Conservation (phyloP, 2,888 invertebrate genomes). For the Eurytoma californica region DNA sequence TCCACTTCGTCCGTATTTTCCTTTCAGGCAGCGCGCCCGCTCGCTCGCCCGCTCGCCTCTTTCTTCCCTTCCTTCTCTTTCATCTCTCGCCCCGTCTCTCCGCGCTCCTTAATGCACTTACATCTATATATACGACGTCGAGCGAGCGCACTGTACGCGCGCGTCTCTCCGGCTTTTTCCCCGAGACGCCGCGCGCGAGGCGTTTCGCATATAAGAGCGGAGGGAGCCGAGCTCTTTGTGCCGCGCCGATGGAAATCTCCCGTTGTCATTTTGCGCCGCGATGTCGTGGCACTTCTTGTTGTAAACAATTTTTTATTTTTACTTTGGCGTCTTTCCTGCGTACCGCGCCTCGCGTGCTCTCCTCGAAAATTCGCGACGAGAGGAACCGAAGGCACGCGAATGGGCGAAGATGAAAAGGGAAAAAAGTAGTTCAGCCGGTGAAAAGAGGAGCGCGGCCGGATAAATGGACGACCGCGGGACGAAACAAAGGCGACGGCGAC, state of each 20-base stretch:
- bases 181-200: slow-evolving; percentile 27
- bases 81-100: slow-evolving; percentile 24
- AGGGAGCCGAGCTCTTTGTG: not conserved
- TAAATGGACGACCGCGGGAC: slow-evolving; percentile 56
- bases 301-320: too few relatives aligned
- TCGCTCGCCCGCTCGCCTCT: slow-evolving; percentile 13
- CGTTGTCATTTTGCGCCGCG: too few relatives aligned
- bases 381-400: too few relatives aligned
- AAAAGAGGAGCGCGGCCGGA: slow-evolving; percentile 55
- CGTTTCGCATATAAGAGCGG: not conserved
- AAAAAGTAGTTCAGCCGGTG: slow-evolving; percentile 33
- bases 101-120: slow-evolving; percentile 27
- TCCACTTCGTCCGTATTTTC: not conserved
- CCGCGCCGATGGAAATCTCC: slow-evolving; percentile 10
- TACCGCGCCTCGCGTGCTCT: too few relatives aligned
- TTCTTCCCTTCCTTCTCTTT: slow-evolving; percentile 28
- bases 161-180: slow-evolving; percentile 51
- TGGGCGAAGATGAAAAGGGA: not conserved
- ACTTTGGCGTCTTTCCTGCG: too few relatives aligned
- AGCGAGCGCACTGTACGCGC: not conserved
- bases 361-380: too few relatives aligned
- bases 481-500: not conserved
- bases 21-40: not conserved
- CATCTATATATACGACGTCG: slow-evolving; percentile 6
- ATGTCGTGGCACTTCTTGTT: too few relatives aligned